Evolutionary conservation across 23 tunicate species (phyloP).

Genomic region (Corella eumyota): DNA sequence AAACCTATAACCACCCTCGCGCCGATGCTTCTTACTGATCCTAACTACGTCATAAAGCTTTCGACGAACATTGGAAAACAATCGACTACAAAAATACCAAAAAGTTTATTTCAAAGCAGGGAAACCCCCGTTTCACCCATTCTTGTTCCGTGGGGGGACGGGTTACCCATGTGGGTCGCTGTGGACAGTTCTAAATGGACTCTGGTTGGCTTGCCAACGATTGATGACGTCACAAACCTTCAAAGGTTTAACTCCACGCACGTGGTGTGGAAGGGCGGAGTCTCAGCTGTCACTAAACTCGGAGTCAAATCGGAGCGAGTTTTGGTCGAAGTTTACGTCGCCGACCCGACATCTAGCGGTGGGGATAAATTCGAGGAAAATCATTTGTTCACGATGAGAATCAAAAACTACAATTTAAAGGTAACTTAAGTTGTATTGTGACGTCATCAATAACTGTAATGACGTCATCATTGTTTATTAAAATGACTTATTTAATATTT

Average conservation of each 20-base stretch:
- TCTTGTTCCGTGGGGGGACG: conserved; percentile 22
- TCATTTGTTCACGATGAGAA: conserved; percentile 35
- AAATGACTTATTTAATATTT: not conserved
- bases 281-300: conserved; percentile 10
- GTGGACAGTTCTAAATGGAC: conserved; percentile 14
- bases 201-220: conserved; percentile 27
- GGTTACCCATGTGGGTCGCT: conserved; percentile 28
- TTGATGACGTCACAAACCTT: conserved; percentile 11
- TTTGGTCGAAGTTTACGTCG: conserved; percentile 5
- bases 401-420: conserved; percentile 35
- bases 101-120: not conserved
- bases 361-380: conserved; percentile 1
- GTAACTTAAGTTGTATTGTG: too few relatives aligned
- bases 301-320: conserved; percentile 18
- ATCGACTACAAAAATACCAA: not conserved
- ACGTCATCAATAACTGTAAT: too few relatives aligned
- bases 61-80: not conserved
- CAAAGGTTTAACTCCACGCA: conserved; percentile 26
- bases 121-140: too few relatives aligned
- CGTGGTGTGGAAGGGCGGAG: conserved; percentile 49
- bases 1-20: not conserved
- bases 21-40: not conserved
- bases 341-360: not conserved
- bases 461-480: too few relatives aligned
- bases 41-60: not conserved